Conservation (phyloP, 2,888 invertebrate genomes). For the Epinotia demarniana region DNA sequence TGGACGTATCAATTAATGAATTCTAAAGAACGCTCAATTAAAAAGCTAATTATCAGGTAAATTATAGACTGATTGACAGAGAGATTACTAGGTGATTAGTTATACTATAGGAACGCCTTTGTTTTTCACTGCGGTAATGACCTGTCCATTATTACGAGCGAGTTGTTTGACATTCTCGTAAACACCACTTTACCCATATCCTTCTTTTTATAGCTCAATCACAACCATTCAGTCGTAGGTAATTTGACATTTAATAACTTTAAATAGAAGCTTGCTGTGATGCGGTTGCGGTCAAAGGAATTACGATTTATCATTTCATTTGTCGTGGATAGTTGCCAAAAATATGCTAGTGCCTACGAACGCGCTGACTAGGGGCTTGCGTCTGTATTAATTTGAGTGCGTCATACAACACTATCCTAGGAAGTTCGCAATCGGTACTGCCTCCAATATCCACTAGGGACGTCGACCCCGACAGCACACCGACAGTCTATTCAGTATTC, state of each 20-base stretch:
- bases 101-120: conserved; percentile 25
- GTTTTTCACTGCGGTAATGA: conserved; percentile 11
- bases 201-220: conserved; percentile 15
- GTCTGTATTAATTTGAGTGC: conserved; percentile 46
- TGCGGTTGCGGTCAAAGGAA: not conserved
- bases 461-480: conserved; percentile 2
- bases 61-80: conserved; percentile 23
- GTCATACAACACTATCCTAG: conserved; percentile 43
- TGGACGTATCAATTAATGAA: conserved; percentile 21
- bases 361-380: not conserved
- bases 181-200: conserved; percentile 5
- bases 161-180: conserved; percentile 11
- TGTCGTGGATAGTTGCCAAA: conserved; percentile 60
- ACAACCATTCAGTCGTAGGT: conserved; percentile 2
- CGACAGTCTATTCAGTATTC: conserved; percentile 14
- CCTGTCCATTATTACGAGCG: conserved; percentile 16
- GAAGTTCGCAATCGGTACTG: conserved; percentile 17
- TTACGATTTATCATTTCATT: conserved; percentile 28
- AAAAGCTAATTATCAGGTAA: conserved; percentile 28
- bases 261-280: not conserved
- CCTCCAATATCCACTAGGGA: conserved; percentile 13
- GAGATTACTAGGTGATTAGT: conserved; percentile 6
- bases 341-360: conserved; percentile 44
- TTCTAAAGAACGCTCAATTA: conserved; percentile 33
- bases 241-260: conserved; percentile 29